phyloP scores from a whole-genome alignment of 2,113 vertebrate species.

The Pterocles orientalis region DNA sequence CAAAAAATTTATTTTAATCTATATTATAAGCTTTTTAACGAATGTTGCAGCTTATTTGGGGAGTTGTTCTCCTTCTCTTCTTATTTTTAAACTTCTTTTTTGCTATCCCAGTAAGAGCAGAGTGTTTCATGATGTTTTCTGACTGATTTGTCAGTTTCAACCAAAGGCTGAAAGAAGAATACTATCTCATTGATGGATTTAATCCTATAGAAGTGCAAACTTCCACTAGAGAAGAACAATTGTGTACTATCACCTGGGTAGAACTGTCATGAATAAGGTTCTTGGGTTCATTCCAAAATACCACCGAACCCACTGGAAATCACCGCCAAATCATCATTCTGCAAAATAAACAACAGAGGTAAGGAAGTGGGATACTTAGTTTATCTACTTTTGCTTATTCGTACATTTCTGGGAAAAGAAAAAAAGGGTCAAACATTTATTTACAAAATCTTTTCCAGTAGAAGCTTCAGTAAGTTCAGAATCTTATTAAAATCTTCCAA shows the following conservation, averaged over 20 bases:
- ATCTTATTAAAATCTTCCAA: conserved; percentile 46
- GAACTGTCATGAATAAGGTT: neutral
- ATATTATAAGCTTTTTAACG: neutral
- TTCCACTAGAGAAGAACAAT: neutral
- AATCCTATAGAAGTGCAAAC: neutral
- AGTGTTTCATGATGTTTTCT: neutral
- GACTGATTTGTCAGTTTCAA: neutral
- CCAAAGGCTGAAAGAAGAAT: neutral
- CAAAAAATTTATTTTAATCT: neutral
- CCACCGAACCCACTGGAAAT: neutral
- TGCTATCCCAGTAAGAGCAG: neutral
- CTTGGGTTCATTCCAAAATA: neutral
- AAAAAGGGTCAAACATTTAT: neutral
- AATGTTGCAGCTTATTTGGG: neutral
- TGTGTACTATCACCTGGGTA: accelerated
- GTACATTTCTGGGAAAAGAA: neutral
- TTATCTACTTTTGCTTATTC: neutral
- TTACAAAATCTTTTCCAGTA: conserved; percentile 16
- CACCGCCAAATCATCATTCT: neutral
- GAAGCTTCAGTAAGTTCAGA: neutral
- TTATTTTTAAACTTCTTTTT: neutral
- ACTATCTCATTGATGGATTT: neutral
- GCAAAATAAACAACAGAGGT: neutral
- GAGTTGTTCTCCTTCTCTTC: neutral
- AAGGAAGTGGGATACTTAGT: neutral